phyloP scores from a whole-genome alignment of 2,888 invertebrate genomes.

The Synanthedon tipuliformis region DNA sequence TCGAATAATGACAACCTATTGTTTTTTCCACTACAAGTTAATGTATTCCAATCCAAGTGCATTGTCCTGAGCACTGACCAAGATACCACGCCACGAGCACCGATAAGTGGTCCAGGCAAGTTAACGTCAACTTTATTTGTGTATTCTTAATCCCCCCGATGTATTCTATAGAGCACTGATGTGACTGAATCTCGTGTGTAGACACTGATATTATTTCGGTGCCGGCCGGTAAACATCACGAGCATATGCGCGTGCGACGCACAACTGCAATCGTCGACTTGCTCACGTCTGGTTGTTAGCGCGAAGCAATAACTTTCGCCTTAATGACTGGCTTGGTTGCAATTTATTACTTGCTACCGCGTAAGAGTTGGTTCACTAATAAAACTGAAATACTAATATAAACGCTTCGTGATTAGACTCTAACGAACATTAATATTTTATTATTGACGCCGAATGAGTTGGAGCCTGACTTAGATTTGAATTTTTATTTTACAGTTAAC shows the following conservation, averaged over 20 bases:
- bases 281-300: constrained; percentile 15
- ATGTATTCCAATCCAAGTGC: constrained; percentile 35
- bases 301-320: constrained; percentile 27
- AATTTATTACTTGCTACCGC: background rate
- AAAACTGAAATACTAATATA: too few species aligned
- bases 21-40: constrained; percentile 31
- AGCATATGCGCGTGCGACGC: constrained; percentile 9
- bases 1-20: constrained; percentile 27
- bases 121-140: too few species aligned
- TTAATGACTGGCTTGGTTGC: constrained; percentile 9
- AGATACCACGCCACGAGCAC: background rate
- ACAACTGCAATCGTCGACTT: constrained; percentile 15
- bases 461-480: too few species aligned
- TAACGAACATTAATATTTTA: too few species aligned
- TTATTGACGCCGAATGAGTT: too few species aligned
- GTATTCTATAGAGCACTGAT: too few species aligned
- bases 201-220: background rate
- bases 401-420: too few species aligned
- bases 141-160: too few species aligned
- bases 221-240: constrained; percentile 7
- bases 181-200: too few species aligned
- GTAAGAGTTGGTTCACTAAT: background rate
- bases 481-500: too few species aligned
- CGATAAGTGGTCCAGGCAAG: background rate
- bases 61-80: constrained; percentile 28